Conservation (phyloP, 2,797 vertebrate genomes). For the Trachurus trachurus region DNA sequence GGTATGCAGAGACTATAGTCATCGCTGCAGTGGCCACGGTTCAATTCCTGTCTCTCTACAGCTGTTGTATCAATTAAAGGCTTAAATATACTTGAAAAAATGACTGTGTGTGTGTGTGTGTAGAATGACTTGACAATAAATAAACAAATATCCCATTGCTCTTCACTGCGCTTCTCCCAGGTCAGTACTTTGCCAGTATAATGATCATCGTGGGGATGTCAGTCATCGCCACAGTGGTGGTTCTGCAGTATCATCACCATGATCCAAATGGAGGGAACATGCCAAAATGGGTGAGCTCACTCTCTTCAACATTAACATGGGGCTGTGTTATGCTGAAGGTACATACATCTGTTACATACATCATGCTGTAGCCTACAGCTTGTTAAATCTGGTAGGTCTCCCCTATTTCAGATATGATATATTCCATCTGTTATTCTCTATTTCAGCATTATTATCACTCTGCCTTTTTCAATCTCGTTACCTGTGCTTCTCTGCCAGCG, state of each 20-base stretch:
- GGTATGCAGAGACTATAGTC: no score
- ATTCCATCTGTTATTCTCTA: constrained; percentile 31
- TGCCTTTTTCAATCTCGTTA: constrained; percentile 21
- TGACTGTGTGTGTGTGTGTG: not conserved
- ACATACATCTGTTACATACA: not conserved
- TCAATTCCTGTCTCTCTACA: no score
- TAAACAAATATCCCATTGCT: constrained; percentile 10
- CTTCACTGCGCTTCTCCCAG: constrained; percentile 65
- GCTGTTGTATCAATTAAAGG: no score
- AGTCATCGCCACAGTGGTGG: constrained; percentile 88
- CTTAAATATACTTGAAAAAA: not conserved
- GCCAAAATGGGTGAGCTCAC: constrained; percentile 87
- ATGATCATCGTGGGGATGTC: constrained; percentile 91
- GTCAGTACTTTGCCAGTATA: constrained; percentile 90
- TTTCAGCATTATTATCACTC: constrained; percentile 11
- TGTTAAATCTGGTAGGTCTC: constrained; percentile 2
- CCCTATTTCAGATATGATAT: constrained; percentile 1
- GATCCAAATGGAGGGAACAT: constrained; percentile 87
- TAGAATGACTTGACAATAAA: constrained; percentile 3
- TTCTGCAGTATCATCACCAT: constrained; percentile 89
- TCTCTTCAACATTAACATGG: constrained; percentile 11
- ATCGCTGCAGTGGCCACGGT: no score
- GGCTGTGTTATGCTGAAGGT: not conserved
- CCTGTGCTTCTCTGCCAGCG: constrained; percentile 42
- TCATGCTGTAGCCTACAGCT: constrained; percentile 3